Base-by-base conservation (phyloP, 1,140 invertebrate species). In the Zaprionus ghesquierei region DNA sequence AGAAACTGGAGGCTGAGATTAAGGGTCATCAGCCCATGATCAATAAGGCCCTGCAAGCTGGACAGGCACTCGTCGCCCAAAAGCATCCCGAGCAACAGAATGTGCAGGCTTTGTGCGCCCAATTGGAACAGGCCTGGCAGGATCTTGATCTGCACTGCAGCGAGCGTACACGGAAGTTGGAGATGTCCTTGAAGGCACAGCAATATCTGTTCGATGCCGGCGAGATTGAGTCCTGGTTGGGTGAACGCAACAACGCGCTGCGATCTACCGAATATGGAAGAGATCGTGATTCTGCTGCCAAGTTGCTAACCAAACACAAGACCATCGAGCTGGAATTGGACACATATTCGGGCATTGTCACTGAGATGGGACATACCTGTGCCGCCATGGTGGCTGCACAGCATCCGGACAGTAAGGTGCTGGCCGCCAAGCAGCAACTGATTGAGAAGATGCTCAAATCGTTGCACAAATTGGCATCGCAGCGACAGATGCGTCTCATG, bases 191-290 rank as follows among this genome's bases (percentile, higher is more conserved):
- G 41, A 96, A 96, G 91, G 96, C 97, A 13, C 98, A 98, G 92
- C 96, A 98, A 93, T 97, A 97, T 92, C 95, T 96, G 92, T 96
- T 96, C 86, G 98, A 98, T 91, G 96, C 97, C 5, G 95, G 95
- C 66, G 98, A 99, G 93, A 96, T 98, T 73, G 98, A 99, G 92
- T 95, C 95, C 53, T 99, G 98, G 98, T 94, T 99, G 54, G 95
- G 95, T 38, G 97, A 98, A 93, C 97, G 97, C 89, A 95, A 95
- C 53, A 96, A 97, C 64, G 94, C 97, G 22, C 92, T 98, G 6
- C 94, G 94, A 44, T 96, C 96, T 22, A 96, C 95, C 5, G 97
- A 98, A 91, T 96, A 96, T 79, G 97, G 97, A 18, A 94, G 96
- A 33, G 98, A 99, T 93, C 94, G 97, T 50, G 96, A 98, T 90